Percentiles rank a stretch among this genome's conserved stretches.
Evolutionary conservation across 2,113 vertebrate species (phyloP).

Genomic region (Romanogobio albipinnatus): DNA sequence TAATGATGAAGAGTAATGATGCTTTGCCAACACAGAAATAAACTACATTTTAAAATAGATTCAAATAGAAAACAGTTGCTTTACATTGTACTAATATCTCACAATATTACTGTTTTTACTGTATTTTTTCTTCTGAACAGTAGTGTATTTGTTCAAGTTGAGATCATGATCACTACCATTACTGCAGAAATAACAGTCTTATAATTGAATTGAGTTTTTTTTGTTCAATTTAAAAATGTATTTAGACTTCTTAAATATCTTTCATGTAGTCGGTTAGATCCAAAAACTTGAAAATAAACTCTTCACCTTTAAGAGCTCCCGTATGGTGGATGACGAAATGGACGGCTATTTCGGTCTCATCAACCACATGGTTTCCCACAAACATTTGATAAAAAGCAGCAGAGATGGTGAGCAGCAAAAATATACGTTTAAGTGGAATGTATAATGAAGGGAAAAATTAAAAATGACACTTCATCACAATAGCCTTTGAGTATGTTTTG

Average conservation of each 20-base stretch:
- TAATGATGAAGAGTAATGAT: not conserved
- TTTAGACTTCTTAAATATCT: too few species aligned
- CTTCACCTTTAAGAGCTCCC: conserved; percentile 4
- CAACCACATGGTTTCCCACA: not conserved
- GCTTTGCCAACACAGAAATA: not conserved
- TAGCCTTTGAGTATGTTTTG: conserved; percentile 26
- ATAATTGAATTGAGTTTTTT: too few species aligned
- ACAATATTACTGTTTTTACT: not conserved
- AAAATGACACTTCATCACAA: conserved; percentile 29
- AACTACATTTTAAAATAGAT: not conserved
- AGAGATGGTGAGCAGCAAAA: not conserved
- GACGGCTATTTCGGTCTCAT: conserved; percentile 31
- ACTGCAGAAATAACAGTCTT: too few species aligned
- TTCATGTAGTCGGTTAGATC: too few species aligned
- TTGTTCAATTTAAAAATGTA: too few species aligned
- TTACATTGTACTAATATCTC: not conserved
- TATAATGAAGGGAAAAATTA: not conserved
- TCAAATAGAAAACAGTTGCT: not conserved
- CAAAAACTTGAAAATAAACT: not conserved
- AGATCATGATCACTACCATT: too few species aligned
- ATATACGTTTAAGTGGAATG: not conserved
- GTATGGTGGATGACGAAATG: conserved; percentile 1
- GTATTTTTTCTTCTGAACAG: too few species aligned
- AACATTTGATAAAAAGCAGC: not conserved
- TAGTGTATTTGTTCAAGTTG: too few species aligned